Conservation (phyloP, 1,140 invertebrate genomes). For the Macrotrachela quadricornifera region DNA sequence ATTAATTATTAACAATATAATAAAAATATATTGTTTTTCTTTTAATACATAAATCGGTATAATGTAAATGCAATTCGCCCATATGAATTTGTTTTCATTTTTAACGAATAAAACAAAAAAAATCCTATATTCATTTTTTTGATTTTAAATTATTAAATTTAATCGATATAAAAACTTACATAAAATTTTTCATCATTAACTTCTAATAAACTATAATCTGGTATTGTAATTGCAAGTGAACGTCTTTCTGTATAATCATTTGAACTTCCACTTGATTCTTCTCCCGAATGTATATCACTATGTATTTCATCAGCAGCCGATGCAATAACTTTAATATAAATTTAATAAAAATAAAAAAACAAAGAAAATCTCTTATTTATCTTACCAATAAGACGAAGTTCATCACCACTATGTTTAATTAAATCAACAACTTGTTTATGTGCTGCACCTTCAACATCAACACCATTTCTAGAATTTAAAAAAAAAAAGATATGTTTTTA, state of each 20-base stretch:
- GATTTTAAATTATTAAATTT: no score
- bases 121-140: no score
- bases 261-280: conserved; percentile 62
- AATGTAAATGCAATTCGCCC: no score
- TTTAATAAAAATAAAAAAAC: no score
- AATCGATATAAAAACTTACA: conserved; percentile 16
- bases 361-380: neutral
- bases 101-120: no score
- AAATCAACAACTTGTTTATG: conserved; percentile 97
- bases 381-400: conserved; percentile 64
- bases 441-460: conserved; percentile 91
- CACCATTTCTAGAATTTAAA: conserved; percentile 42
- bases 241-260: conserved; percentile 95
- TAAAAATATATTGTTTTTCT: no score
- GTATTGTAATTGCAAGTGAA: conserved; percentile 88
- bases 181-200: conserved; percentile 45
- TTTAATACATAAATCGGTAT: no score
- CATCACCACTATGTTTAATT: conserved; percentile 92
- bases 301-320: no score
- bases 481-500: no score
- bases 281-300: conserved; percentile 18
- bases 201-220: conserved; percentile 64
- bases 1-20: no score
- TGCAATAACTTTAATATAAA: no score
- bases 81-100: no score